Evolutionary conservation across 2,113 vertebrate species (phyloP), one percentile per base, ranked within the genome.

Genomic region (Noturus placidus): DNA sequence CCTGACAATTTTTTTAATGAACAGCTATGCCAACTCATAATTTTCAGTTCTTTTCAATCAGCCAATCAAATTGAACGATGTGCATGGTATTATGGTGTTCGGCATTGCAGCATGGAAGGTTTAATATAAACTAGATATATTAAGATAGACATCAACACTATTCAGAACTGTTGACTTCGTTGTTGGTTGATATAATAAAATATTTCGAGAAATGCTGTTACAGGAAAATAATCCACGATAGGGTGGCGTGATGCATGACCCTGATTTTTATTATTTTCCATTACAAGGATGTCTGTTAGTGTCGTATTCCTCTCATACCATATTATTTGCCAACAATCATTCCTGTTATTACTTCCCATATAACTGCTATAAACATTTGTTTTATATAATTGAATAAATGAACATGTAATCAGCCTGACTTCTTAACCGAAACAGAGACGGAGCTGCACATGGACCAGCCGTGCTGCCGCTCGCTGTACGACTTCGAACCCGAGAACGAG

Each of bases 401-500:
- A 5, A 35, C 30, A 25, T 61, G 10, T 59, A 38, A 82, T 25
- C 33, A 61, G 13, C 10, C 27, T 82, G 14, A 82, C 33, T 17
- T 61, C 9, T 15, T 15, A 82, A 14, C 57, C 30, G 5, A 20
- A 20, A 84, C 96, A 98, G 97, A 96, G 94, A 92, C 93, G 38
- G 94, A 95, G 54, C 57, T 94, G 79, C 91, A 94, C 87, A 90
- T 95, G 95, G 96, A 97, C 92, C 97, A 97, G 91, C 98, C 98
- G 11, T 97, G 97, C 94, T 98, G 97, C 91, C 97, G 97, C 90
- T 96, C 96, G 69, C 94, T 99, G 83, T 99, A 97, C 89, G 95
- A 98, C 93, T 99, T 98, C 86, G 97, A 98, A 88, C 96, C 98
- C 0, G 97, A 99, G 95, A 99, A 98, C 38, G 95, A 96, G 92